These are phyloP conservation scores for Turritopsis dohrnii DNA, from an alignment of 30 jellyfish, hydroid and myxozoan genomes.

Conservation along the genomic window DNA sequence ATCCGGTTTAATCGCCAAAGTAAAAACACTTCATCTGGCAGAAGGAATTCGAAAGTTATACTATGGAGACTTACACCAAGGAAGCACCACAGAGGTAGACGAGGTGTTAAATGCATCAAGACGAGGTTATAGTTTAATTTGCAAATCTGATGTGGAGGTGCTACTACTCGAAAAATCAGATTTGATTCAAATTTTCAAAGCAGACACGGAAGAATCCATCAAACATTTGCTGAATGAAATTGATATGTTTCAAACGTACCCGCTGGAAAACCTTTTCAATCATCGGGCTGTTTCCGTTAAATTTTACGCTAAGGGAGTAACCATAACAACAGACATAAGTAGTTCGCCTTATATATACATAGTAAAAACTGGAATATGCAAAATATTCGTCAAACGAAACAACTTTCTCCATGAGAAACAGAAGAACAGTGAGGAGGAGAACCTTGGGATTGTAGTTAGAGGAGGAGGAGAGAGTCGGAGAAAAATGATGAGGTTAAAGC, in stretches of 20 bases:
- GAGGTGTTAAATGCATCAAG: conserved; percentile 31
- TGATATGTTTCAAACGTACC: conserved; percentile 45
- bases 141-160: conserved; percentile 43
- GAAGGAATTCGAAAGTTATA: conserved; percentile 49
- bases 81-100: conserved; percentile 51
- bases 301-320: conserved; percentile 41
- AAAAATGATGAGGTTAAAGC: not conserved
- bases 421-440: not conserved
- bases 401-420: not conserved
- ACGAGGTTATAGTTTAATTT: conserved; percentile 53
- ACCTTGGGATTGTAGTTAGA: not conserved
- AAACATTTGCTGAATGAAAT: conserved; percentile 21
- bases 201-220: not conserved
- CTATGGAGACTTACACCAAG: conserved; percentile 55
- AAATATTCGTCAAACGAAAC: not conserved
- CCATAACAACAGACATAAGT: conserved; percentile 31
- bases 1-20: conserved; percentile 47
- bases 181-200: not conserved
- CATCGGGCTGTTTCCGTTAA: conserved; percentile 14
- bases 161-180: conserved; percentile 44
- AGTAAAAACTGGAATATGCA: conserved; percentile 46
- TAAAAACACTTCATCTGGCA: conserved; percentile 42
- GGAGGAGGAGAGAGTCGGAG: not conserved
- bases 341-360: conserved; percentile 47
- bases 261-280: conserved; percentile 29